Base-by-base conservation (phyloP, 2,888 invertebrate genomes). In the Erebia epiphron region DNA sequence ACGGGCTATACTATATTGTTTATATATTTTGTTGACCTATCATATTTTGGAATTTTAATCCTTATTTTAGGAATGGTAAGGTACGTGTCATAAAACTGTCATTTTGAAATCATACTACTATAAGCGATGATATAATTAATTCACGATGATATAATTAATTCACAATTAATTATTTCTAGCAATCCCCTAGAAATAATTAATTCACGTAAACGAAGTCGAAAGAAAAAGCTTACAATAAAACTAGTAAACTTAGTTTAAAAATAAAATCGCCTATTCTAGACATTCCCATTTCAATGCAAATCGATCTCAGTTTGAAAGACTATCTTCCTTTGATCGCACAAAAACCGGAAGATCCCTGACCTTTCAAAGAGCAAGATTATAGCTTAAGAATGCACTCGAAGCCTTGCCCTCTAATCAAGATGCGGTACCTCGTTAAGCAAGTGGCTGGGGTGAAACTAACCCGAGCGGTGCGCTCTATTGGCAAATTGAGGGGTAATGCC, bases 381-480 rank as follows among this genome's bases (percentile, higher is more conserved):
- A 52, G 64, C 69, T 65, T 71, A 71, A 71, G 71, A 71, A 65
- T 71, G 71, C 60, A 74, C 58, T 61, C 56, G 35, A 41, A 43
- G 46, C 46, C 43, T 16, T 11, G 11, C 70, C 52, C 69, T 70
- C 66, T 61, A 72, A 72, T 72, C 72, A 70, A 68, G 69, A 64
- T 64, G 65, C 69, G 35, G 69, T 60, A 52, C 57, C 74, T 69
- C 58, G 67, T 64, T 67, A 70, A 21, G 41, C 54, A 21, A 54
- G 21, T 54, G 21, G 56, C 21, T 18, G 13, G 75, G 73, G 72
- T 43, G 77, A 46, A 46, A 2, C 46, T 77, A 77, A 79, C 78
- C 75, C 74, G 77, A 81, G 80, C 77, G 67, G 68, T 72, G 75
- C 72, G 68, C 75, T 77, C 75, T 75, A 76, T 75, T 74, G 77